A percentile compares a stretch with the other conserved stretches of the same genome.
Evolutionary conservation across 2,797 vertebrate genomes (phyloP).

Genomic region (Mormyrops attenuatus): DNA sequence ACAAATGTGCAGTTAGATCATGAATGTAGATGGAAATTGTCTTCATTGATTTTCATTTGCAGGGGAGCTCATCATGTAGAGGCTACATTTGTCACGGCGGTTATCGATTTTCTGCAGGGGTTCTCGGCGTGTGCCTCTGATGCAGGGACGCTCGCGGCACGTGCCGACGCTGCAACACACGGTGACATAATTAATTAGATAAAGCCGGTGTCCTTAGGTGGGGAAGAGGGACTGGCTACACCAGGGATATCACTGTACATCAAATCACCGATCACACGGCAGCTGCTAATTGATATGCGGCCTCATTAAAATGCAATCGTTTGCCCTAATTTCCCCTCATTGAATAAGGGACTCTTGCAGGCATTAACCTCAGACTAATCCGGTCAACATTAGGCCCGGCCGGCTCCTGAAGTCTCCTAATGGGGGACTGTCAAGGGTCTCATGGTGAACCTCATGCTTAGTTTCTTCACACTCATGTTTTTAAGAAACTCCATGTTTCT

Average conservation of each 20-base stretch:
- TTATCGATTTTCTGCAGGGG: constrained; percentile 43
- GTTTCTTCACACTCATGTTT: background rate
- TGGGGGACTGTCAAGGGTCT: background rate
- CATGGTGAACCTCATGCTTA: background rate
- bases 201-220: background rate
- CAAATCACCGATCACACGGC: background rate
- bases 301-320: background rate
- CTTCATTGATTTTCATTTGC: constrained; percentile 75
- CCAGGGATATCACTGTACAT: background rate
- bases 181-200: background rate
- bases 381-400: background rate
- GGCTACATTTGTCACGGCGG: constrained; percentile 60
- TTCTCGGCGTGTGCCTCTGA: background rate
- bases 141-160: background rate
- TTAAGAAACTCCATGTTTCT: background rate
- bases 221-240: background rate
- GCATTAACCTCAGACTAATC: constrained; percentile 6
- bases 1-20: constrained; percentile 51
- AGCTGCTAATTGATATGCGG: background rate
- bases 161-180: background rate
- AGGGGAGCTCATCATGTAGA: constrained; percentile 57
- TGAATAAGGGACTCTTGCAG: background rate
- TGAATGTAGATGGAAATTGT: constrained; percentile 68
- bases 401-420: background rate
- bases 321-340: background rate